A percentile compares a stretch with the other conserved stretches of the same genome.
These are phyloP conservation scores for Drosophila pandora DNA, from an alignment of 1,140 invertebrate species.

Conservation along the genomic window DNA sequence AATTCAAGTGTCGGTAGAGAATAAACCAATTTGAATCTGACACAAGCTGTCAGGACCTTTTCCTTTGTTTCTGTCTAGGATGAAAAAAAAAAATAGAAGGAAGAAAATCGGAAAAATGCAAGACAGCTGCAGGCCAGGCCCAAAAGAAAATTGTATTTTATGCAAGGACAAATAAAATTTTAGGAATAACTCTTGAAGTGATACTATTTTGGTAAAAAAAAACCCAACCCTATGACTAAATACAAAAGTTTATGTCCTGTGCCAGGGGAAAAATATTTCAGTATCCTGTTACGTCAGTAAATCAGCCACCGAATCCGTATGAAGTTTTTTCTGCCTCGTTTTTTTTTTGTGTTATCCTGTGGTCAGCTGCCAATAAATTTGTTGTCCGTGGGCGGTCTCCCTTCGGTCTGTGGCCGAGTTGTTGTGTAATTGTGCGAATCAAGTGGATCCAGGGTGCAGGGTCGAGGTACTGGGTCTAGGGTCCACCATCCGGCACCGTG, in stretches of 20 bases:
- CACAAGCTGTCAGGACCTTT: conserved; percentile 26
- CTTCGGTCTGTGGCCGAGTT: conserved; percentile 1
- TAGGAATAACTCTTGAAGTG: neutral
- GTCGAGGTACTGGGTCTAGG: neutral
- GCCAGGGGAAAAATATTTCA: conserved; percentile 29
- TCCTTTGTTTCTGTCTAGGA: neutral
- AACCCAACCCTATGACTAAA: neutral
- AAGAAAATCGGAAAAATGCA: conserved; percentile 30
- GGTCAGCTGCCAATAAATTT: conserved; percentile 68
- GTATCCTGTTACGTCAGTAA: conserved; percentile 41
- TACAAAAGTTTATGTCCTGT: conserved; percentile 4
- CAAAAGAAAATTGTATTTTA: conserved; percentile 4
- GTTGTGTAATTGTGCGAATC: conserved; percentile 62
- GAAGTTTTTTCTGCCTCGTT: conserved; percentile 27
- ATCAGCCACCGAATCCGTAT: conserved; percentile 59
- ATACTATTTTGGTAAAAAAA: neutral
- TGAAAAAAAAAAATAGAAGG: conserved; percentile 1
- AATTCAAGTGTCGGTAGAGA: neutral
- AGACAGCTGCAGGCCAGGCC: conserved; percentile 1
- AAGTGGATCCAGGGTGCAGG: conserved; percentile 17
- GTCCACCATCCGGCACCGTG: conserved; percentile 9
- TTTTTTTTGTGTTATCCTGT: conserved; percentile 22
- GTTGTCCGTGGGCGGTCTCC: conserved; percentile 29
- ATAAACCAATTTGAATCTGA: conserved; percentile 38
- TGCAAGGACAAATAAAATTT: conserved; percentile 9